Evolutionary conservation across 2,888 invertebrate species (phyloP).

Genomic region (Lathronympha strigana): DNA sequence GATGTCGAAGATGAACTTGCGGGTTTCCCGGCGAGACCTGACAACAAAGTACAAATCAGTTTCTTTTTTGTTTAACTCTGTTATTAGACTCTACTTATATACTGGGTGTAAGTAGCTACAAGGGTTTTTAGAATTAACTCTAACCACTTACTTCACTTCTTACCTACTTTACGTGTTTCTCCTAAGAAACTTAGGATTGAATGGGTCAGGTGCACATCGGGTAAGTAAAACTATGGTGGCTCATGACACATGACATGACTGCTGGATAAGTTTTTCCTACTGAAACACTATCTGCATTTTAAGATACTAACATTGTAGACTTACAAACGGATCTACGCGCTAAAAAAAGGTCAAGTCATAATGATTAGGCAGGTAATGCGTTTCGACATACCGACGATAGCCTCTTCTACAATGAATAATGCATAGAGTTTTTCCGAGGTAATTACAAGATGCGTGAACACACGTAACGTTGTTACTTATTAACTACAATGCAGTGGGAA

Average conservation of each 20-base stretch:
- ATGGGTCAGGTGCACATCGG: too few relatives aligned
- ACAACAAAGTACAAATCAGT: neutral
- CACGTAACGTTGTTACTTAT: constrained; percentile 27
- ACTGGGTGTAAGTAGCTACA: too few relatives aligned
- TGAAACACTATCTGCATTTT: too few relatives aligned
- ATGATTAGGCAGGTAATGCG: constrained; percentile 14
- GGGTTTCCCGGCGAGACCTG: constrained; percentile 70
- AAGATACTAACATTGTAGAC: too few relatives aligned
- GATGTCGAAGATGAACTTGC: constrained; percentile 75
- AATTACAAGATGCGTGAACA: constrained; percentile 28
- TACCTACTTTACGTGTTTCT: too few relatives aligned
- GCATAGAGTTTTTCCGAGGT: constrained; percentile 31
- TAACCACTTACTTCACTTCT: too few relatives aligned
- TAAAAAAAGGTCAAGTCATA: constrained; percentile 18
- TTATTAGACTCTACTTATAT: neutral
- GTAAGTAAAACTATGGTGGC: too few relatives aligned
- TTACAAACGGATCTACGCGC: too few relatives aligned
- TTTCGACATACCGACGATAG: constrained; percentile 26
- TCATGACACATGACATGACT: too few relatives aligned
- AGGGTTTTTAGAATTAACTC: too few relatives aligned
- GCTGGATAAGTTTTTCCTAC: too few relatives aligned
- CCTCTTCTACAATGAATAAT: constrained; percentile 31
- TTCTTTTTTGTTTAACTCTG: neutral
- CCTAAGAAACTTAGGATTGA: too few relatives aligned
- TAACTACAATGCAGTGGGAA: constrained; percentile 31